A percentile compares a stretch with the other conserved stretches of the same genome.
Evolutionary conservation across 2,797 vertebrate genomes (phyloP).

Genomic region (Pseudomugil gertrudae): DNA sequence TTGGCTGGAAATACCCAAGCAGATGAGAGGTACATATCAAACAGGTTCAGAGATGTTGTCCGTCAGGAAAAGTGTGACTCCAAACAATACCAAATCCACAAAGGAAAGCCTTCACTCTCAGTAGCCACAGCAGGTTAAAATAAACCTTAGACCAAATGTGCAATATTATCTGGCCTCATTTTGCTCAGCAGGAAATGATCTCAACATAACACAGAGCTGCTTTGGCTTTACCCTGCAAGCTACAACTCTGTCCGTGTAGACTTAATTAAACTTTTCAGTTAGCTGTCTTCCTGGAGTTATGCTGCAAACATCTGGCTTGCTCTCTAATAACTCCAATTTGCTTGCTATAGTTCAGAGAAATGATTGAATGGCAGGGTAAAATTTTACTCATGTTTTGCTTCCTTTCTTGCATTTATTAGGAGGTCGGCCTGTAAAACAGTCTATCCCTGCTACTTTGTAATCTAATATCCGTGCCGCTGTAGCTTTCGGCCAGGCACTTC

Average conservation of each 20-base stretch:
- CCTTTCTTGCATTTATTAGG: conserved; percentile 34
- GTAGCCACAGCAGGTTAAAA: conserved; percentile 12
- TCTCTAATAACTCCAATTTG: conserved; percentile 63
- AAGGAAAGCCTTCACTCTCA: not conserved
- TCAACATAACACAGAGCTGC: conserved; percentile 46
- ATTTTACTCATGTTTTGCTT: conserved; percentile 19
- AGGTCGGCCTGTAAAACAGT: conserved; percentile 13
- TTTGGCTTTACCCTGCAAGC: conserved; percentile 50
- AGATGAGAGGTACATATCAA: conserved; percentile 20
- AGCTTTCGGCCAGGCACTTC: conserved; percentile 16
- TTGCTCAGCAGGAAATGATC: conserved; percentile 56
- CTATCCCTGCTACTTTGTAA: conserved; percentile 17
- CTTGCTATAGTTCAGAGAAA: conserved; percentile 46
- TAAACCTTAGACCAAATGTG: conserved; percentile 41
- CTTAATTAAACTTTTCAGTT: conserved; percentile 70
- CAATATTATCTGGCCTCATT: conserved; percentile 54
- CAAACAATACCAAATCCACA: not conserved
- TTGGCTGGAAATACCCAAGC: conserved; percentile 21
- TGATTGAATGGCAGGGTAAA: conserved; percentile 28
- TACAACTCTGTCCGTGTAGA: conserved; percentile 54
- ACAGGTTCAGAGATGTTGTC: not conserved
- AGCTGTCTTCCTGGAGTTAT: conserved; percentile 63
- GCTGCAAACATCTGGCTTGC: conserved; percentile 46
- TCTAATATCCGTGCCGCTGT: conserved; percentile 46
- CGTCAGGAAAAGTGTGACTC: conserved; percentile 8